phyloP scores from a whole-genome alignment of 2,888 invertebrate species.

The Aromia moschata region DNA sequence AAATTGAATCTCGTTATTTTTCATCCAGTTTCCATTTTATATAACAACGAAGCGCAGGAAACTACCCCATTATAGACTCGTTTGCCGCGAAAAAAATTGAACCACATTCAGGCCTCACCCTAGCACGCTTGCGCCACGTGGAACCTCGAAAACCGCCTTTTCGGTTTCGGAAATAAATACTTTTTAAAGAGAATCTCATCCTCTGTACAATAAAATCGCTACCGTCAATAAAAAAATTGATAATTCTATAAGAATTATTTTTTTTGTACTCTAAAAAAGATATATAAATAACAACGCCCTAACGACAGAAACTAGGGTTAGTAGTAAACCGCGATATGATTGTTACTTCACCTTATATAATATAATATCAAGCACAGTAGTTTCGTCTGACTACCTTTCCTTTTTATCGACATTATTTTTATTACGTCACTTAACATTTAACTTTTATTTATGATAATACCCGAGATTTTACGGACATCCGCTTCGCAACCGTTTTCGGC shows the following conservation, averaged over 20 bases:
- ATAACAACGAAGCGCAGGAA: no score
- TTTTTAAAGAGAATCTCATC: conserved; percentile 45
- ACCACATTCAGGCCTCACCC: no score
- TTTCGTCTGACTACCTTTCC: conserved; percentile 47
- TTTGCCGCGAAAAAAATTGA: no score
- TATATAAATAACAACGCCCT: conserved; percentile 52
- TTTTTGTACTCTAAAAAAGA: conserved; percentile 61
- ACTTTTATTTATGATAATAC: conserved; percentile 44
- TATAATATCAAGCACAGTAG: conserved; percentile 56
- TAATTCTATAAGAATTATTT: conserved; percentile 53
- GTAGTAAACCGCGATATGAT: conserved; percentile 58
- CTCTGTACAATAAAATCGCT: conserved; percentile 42
- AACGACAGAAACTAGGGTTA: conserved; percentile 50
- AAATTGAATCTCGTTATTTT: no score
- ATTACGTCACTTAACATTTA: conserved; percentile 50
- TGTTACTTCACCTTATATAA: conserved; percentile 57
- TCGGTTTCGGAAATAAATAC: conserved; percentile 12
- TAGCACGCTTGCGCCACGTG: no score
- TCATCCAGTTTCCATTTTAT: no score
- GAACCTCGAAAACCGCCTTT: conserved; percentile 5
- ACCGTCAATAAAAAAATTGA: conserved; percentile 41
- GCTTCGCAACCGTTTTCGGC: conserved; percentile 36
- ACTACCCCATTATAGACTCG: no score
- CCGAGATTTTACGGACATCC: conserved; percentile 40
- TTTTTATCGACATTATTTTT: conserved; percentile 53